Evolutionary conservation across 2,888 invertebrate species (phyloP), one percentile per base, ranked within the genome.

Genomic region (Ferrisia virgata): DNA sequence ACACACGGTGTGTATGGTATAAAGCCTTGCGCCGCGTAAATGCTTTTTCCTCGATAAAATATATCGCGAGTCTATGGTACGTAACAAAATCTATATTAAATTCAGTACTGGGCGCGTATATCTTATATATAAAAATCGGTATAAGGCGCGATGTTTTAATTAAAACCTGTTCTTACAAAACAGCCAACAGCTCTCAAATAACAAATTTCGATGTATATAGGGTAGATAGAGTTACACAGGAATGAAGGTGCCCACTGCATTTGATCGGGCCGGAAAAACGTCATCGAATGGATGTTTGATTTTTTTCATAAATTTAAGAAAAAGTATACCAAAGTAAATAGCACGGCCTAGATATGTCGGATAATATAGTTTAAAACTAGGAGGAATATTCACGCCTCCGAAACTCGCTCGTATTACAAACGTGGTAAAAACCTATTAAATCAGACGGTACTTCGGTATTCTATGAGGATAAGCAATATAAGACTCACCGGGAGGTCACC

Each of bases 391-490:
- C 72, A 76, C 72, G 72, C 72, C 72, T 76, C 6, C 72, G 72
- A 76, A 76, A 76, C 72, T 76, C 72, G 72, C 72, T 76, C 72
- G 72, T 36, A 76, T 76, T 76, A 76, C 72, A 76, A 36, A 36
- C 31, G 36, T 36, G 69, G 72, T 76, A 76, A 76, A 76, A 36
- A 76, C 28, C 72, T 76, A 76, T 76, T 76, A 76, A 76, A 76
- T 76, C 72, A 69, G 72, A 33, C 36, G 72, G 36, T 76, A 76
- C 36, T 76, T 33, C 6, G 72, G 33, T 76, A 36, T 76, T 76
- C 72, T 69, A 18, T 9, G 28, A 80, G 80, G 80, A 80, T 80
- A 80, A 80, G 53, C 53, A 28, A 80, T 80, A 79, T 43, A 79
- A 25, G 18, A 33, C 80, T 31, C 80, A 31, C 31, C 80, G 28